Evolutionary conservation across 2,797 vertebrate genomes (phyloP), one percentile per base, ranked within the genome.

Genomic region (Sebastolobus altivelis): DNA sequence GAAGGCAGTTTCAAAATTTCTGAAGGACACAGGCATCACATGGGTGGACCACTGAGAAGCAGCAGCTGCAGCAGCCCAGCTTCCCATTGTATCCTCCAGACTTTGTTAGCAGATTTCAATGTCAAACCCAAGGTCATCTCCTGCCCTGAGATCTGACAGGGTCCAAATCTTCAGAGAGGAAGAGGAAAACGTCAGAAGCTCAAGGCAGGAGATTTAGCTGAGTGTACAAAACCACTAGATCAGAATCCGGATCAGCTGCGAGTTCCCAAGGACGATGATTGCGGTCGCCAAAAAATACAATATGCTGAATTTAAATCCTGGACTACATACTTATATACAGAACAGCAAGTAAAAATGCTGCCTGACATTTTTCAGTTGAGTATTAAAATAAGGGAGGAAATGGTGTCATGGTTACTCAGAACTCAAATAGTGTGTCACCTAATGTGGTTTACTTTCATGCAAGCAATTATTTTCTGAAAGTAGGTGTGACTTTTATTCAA

Each of bases 41-140:
- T 73, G 43, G 27, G 38, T 33, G 16, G 46, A 63, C 66, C 66
- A 54, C 29, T 46, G 40, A 66, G 61, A 61, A 71, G 75, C 29
- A 69, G 59, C 77, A 31, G 56, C 65, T 68, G 77, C 25, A 66
- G 59, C 77, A 31, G 66, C 11, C 14, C 31, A 27, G 18, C 40
- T 63, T 46, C n/a, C 78, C 69, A 37, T 84, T 62, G 67, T 76
- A 65, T 74, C 70, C 65, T 61, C 10, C 49, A 6, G 76, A 75
- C 83, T 83, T 81, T 71, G 89, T 92, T 84, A 85, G 88, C 91
- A 73, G 18, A 87, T 89, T 67, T 87, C 87, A 91, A 87, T 74
- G 86, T 81, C 80, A 74, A 79, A 77, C 18, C 67, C 81, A 87
- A 92, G 93, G 92, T 89, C 91, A 88, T 76, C 77, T 83, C 55